A percentile compares a stretch with the other conserved stretches of the same genome.
Conservation (phyloP, 2,113 vertebrate species). For the Galemys pyrenaicus region DNA sequence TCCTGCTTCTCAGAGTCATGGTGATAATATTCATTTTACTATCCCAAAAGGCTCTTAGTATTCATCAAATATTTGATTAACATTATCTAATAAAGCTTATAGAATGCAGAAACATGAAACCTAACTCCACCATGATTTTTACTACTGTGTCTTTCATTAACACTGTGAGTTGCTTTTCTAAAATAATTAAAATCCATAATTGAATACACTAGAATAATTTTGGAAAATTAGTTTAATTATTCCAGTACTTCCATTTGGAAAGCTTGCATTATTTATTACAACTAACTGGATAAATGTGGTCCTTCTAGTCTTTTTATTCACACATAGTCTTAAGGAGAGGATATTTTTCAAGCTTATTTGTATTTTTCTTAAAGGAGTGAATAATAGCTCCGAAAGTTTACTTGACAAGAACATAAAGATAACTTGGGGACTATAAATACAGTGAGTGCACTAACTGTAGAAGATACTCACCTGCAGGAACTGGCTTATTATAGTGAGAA, state of each 20-base stretch:
- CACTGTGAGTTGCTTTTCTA: constrained; percentile 84
- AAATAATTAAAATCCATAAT: constrained; percentile 89
- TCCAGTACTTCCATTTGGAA: constrained; percentile 84
- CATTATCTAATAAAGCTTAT: constrained; percentile 87
- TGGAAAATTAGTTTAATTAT: constrained; percentile 87
- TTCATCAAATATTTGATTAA: constrained; percentile 92
- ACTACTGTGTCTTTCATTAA: constrained; percentile 87
- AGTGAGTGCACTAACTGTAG: background rate
- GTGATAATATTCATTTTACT: constrained; percentile 85
- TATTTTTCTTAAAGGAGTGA: constrained; percentile 11
- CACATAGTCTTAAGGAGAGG: constrained; percentile 50
- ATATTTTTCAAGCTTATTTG: constrained; percentile 47
- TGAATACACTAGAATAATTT: constrained; percentile 88
- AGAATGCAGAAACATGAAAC: constrained; percentile 86
- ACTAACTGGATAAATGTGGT: constrained; percentile 77
- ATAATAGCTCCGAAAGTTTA: background rate
- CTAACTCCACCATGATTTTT: constrained; percentile 86
- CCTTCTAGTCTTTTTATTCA: constrained; percentile 55
- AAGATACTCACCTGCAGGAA: constrained; percentile 6
- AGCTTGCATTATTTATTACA: constrained; percentile 82
- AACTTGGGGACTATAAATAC: background rate
- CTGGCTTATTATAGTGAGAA: constrained; percentile 35
- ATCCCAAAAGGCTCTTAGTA: constrained; percentile 86
- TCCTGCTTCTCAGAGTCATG: constrained; percentile 85
- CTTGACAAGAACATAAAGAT: constrained; percentile 27